Conservation (phyloP, 1,140 invertebrate species). For the Heliconius himera region DNA sequence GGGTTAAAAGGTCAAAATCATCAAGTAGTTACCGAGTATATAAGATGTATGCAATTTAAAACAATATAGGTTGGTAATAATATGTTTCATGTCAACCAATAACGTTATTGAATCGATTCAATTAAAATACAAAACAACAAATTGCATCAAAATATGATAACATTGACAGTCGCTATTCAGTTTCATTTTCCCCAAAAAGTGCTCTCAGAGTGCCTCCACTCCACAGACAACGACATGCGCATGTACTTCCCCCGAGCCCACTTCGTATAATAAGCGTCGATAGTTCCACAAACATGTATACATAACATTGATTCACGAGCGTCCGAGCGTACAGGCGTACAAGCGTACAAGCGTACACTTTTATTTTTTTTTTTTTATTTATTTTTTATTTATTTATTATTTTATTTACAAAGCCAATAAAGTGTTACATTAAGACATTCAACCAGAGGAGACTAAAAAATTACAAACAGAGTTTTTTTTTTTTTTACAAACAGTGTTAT, state of each 20-base stretch:
- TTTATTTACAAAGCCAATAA: too few species aligned
- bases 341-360: too few species aligned
- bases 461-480: too few species aligned
- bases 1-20: conserved; percentile 55
- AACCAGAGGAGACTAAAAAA: too few species aligned
- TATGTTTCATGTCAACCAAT: not conserved
- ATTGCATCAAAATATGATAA: not conserved
- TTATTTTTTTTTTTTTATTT: too few species aligned
- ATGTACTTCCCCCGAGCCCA: not conserved
- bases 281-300: conserved; percentile 8
- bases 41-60: not conserved
- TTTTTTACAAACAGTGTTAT: too few species aligned
- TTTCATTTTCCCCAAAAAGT: not conserved
- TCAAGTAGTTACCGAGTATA: conserved; percentile 34
- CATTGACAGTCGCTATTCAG: not conserved
- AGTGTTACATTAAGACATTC: too few species aligned
- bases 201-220: not conserved
- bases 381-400: too few species aligned
- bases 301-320: conserved; percentile 12
- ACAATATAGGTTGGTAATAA: not conserved
- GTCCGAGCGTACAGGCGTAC: not conserved
- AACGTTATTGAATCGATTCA: not conserved
- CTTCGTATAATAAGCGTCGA: conserved; percentile 1
- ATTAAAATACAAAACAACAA: not conserved
- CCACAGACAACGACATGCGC: not conserved